Conservation (phyloP, 2,888 invertebrate species). For the Synanthedon myopaeformis region DNA sequence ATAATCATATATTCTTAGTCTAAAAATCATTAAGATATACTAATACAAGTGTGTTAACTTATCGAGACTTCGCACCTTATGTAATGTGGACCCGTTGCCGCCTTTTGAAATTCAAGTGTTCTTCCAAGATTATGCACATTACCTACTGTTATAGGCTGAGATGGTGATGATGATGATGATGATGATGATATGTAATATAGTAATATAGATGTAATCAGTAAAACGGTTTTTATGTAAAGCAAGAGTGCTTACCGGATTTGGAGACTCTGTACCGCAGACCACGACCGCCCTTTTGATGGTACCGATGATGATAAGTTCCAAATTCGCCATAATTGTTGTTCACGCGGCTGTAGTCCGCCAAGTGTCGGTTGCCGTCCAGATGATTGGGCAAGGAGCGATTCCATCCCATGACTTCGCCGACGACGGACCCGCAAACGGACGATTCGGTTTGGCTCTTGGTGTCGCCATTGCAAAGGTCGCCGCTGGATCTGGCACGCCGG, state of each 20-base stretch:
- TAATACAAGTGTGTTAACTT: too few relatives aligned
- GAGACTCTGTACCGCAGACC: constrained; percentile 58
- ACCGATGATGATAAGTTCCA: constrained; percentile 46
- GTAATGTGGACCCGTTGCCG: too few relatives aligned
- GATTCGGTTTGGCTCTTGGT: constrained; percentile 60
- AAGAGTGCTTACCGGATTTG: constrained; percentile 50
- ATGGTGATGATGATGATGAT: too few relatives aligned
- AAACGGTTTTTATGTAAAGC: constrained; percentile 1
- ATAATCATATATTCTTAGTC: too few relatives aligned
- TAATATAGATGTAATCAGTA: too few relatives aligned
- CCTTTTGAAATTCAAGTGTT: too few relatives aligned
- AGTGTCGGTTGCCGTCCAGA: constrained; percentile 73
- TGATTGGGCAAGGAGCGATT: constrained; percentile 77
- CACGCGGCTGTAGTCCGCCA: constrained; percentile 66
- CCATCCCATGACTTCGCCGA: constrained; percentile 65
- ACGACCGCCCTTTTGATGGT: constrained; percentile 56
- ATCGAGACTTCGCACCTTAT: too few relatives aligned
- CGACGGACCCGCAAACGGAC: constrained; percentile 63
- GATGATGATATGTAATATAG: too few relatives aligned
- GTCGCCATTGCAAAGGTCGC: constrained; percentile 78
- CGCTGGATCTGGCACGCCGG: constrained; percentile 79
- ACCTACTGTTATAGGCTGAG: too few relatives aligned
- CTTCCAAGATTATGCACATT: too few relatives aligned
- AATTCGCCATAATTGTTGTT: constrained; percentile 69
- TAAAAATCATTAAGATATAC: too few relatives aligned